A percentile compares a stretch with the other conserved stretches of the same genome.
These are phyloP conservation scores for Chionodraco myersi DNA, from an alignment of 2,113 vertebrate species.

Conservation along the genomic window DNA sequence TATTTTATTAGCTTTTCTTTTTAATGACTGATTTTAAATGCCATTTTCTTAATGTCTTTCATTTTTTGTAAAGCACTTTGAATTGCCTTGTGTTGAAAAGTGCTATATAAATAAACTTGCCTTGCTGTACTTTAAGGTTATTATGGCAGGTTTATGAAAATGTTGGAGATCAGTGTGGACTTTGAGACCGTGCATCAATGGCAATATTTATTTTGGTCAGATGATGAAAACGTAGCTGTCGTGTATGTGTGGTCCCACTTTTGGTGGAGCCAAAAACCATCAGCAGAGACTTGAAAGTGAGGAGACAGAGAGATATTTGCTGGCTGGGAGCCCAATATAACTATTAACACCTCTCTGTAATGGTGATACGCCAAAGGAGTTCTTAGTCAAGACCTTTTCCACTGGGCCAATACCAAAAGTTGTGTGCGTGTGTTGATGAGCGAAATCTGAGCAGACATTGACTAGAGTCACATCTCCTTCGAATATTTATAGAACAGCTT, in stretches of 20 bases:
- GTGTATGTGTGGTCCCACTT: constrained; percentile 33
- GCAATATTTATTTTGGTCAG: constrained; percentile 52
- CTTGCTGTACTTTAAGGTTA: neutral
- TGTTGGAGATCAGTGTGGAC: constrained; percentile 5
- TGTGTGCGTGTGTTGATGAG: constrained; percentile 17
- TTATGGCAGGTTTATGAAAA: constrained; percentile 19
- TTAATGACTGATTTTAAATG: too few species aligned
- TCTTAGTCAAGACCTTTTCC: constrained; percentile 44
- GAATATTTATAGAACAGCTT: constrained; percentile 73
- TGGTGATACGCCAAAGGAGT: constrained; percentile 53
- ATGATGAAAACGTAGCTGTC: constrained; percentile 18
- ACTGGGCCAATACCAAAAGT: constrained; percentile 42
- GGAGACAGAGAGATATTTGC: constrained; percentile 15
- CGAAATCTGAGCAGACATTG: constrained; percentile 58
- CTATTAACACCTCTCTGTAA: constrained; percentile 71
- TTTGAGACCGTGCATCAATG: neutral
- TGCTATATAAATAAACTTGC: too few species aligned
- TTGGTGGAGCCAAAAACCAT: constrained; percentile 28
- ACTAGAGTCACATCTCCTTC: constrained; percentile 61
- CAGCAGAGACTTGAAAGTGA: constrained; percentile 33
- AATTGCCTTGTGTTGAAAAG: too few species aligned
- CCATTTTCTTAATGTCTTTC: too few species aligned
- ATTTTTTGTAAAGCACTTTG: too few species aligned
- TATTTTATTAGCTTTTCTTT: too few species aligned
- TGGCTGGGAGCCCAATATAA: constrained; percentile 54